These are phyloP conservation scores for Phrynosoma blainvillii DNA, from an alignment of 2,113 vertebrate species.

Conservation along the genomic window DNA sequence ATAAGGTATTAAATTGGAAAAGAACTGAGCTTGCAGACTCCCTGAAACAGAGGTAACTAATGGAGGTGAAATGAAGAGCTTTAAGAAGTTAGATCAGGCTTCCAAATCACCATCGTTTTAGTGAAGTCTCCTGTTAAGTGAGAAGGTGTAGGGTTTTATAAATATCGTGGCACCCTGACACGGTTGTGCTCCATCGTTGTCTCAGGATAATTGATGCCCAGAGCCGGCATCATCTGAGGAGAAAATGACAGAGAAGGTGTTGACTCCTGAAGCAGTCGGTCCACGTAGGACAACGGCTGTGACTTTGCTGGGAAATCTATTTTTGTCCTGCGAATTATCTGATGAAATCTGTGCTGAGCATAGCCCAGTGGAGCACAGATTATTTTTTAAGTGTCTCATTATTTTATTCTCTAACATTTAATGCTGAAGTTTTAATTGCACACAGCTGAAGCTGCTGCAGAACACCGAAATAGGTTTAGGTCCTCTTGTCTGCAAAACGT, in stretches of 20 bases:
- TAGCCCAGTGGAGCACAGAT: conserved; percentile 85
- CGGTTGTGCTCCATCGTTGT: neutral
- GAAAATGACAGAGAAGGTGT: neutral
- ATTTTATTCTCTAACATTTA: conserved; percentile 90
- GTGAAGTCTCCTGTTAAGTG: neutral
- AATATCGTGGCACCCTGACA: neutral
- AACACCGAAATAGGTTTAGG: conserved; percentile 83
- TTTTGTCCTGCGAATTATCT: conserved; percentile 48
- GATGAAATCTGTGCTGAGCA: conserved; percentile 71
- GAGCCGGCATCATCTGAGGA: neutral
- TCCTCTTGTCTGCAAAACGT: conserved; percentile 57
- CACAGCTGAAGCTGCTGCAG: conserved; percentile 82
- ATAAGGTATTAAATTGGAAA: neutral
- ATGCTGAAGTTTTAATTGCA: conserved; percentile 86
- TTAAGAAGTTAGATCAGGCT: neutral
- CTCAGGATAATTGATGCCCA: neutral
- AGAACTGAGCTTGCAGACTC: neutral
- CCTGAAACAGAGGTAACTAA: neutral
- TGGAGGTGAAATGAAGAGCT: neutral
- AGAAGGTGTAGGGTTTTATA: neutral
- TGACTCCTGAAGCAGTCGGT: conserved; percentile 25
- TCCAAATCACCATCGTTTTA: neutral
- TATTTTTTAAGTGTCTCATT: conserved; percentile 93
- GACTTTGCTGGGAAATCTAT: conserved; percentile 52
- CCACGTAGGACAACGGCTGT: conserved; percentile 35